Base-by-base conservation (phyloP, 2,888 invertebrate species). In the Dione juno region DNA sequence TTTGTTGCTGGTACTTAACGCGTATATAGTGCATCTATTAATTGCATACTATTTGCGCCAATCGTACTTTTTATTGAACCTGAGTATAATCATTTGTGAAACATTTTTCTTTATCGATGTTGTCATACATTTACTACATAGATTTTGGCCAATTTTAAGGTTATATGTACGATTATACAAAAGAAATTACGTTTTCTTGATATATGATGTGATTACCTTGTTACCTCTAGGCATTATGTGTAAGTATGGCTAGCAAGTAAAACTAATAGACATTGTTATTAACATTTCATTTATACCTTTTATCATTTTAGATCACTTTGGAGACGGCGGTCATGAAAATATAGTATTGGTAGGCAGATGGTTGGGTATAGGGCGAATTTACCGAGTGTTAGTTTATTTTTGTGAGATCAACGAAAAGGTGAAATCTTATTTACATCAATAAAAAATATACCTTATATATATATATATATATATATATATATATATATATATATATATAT, bases 291-390 rank as follows among this genome's bases (percentile, higher is more conserved):
- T 13, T 5, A 14, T 41, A 11, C 14, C 43, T 57, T 11, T 10
- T 37, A 19, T 21, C 50, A 43, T 54, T 83, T 81, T 66, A 77
- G 88, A 88, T 82, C 77, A 76, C 71, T 68, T 75, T 11, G 61
- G 76, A 13, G 75, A 59, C 45, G 14, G 61, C 13, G 77, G 77
- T 6, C 77, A 74, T 28, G 76, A 76, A n/a, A 21, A 57, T 0
- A 58, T 77, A 5, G 64, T 80, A n/a, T n/a, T 81, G 0, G 14
- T 81, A 13, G 85, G 85, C 37, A 81, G 87, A 70, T 90, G 88
- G 88, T 53, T 88, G n/a, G 79, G 78, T n/a, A 82, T 89, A 7
- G 77, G 80, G 19, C 84, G 92, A 1, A 88, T 92, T 66, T 92
- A 92, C 74, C 84, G 88, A 76, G 63, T 92, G 2, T 77, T 84